Evolutionary conservation across 2,797 vertebrate species (phyloP), one percentile per base, ranked within the genome.

Genomic region (Acropternis orthonyx): DNA sequence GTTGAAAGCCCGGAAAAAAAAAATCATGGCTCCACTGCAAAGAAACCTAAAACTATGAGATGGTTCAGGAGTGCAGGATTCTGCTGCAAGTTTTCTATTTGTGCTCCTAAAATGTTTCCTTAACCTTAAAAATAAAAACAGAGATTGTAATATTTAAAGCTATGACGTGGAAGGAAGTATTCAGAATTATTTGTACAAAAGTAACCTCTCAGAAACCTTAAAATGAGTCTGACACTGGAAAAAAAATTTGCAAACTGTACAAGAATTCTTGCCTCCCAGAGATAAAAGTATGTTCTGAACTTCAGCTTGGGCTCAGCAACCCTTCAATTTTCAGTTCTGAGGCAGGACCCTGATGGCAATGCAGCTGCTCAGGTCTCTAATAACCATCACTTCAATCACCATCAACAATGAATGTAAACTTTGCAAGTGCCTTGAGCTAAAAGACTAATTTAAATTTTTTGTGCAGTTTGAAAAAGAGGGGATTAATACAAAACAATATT

Each of bases 351-450:
- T 92, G 76, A 79, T 85, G 90, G 82, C 92, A 88, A 11, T 83
- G 79, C 91, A 95, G 92, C 92, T 97, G 94, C 93, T 81, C 54
- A 77, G 82, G 88, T 91, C 73, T 91, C 72, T 89, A 91, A 88
- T 78, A 85, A 87, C 76, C 78, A 94, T 78, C 73, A 49, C 94
- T 92, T 95, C 86, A 91, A 52, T 89, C 90, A 58, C 91, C 73
- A 88, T 81, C 84, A 86, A 62, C 89, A 85, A 28, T 37, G 62
- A 93, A 68, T 32, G 59, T 79, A 86, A 93, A 83, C 79, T 91
- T 90, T 71, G 58, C 46, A 94, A 89, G 52, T 75, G 74, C 95
- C 85, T 83, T 80, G 51, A 92, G 94, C 80, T 86, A 22, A 75
- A 48, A 14, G 66, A 85, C 65, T 93, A 49, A 86, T 93, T 22